Conservation (phyloP, 2,113 vertebrate genomes). For the Empidonax alnorum region DNA sequence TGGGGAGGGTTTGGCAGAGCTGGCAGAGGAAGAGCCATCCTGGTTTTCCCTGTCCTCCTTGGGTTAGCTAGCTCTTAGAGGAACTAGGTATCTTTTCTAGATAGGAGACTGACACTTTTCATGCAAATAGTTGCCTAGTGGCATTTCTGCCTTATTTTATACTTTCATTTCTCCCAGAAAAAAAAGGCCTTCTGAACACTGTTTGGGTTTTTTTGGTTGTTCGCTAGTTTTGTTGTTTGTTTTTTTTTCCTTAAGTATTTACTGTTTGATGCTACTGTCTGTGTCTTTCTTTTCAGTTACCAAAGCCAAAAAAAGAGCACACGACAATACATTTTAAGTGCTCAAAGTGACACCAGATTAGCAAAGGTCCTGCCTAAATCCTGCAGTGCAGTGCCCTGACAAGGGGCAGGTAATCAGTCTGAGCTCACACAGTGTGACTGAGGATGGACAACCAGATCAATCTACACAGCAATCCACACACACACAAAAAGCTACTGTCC, state of each 20-base stretch:
- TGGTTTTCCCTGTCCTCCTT: not conserved
- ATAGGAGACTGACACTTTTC: not conserved
- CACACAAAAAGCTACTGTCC: not conserved
- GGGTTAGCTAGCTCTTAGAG: not conserved
- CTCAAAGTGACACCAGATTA: not conserved
- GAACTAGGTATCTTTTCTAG: not conserved
- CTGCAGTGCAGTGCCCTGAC: not conserved
- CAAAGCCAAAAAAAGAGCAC: not conserved
- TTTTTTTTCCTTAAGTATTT: not conserved
- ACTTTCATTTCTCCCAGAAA: not conserved
- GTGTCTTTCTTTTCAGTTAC: not conserved
- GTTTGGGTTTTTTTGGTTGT: not conserved
- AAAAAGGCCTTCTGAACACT: not conserved
- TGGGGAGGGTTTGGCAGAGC: not conserved
- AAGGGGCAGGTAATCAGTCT: not conserved
- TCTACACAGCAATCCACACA: not conserved
- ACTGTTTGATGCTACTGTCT: not conserved
- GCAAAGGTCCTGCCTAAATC: not conserved
- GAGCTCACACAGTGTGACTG: not conserved
- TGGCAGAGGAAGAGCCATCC: not conserved
- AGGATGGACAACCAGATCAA: not conserved
- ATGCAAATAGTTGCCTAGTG: not conserved
- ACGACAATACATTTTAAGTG: not conserved
- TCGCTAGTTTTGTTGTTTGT: not conserved
- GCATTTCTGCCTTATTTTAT: not conserved